A percentile compares a stretch with the other conserved stretches of the same genome.
Conservation (phyloP, 2,113 vertebrate genomes). For the Condylura cristata region DNA sequence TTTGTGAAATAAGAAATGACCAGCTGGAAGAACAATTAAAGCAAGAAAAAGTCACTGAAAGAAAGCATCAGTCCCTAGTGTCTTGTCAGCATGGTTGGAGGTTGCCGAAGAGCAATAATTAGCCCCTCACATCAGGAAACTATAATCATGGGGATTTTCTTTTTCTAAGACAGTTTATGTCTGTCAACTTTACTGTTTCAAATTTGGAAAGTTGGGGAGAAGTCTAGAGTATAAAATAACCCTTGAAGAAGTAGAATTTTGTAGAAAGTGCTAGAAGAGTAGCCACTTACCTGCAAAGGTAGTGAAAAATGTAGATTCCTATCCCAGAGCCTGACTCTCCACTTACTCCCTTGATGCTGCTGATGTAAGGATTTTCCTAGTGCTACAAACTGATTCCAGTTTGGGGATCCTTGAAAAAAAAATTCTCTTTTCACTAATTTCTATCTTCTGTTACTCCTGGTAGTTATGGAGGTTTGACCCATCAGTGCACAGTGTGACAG, state of each 20-base stretch:
- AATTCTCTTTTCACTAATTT: neutral
- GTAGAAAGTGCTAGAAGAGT: neutral
- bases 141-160: neutral
- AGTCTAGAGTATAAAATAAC: neutral
- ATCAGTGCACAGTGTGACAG: neutral
- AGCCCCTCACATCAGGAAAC: neutral
- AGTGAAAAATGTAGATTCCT: neutral
- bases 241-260: conserved; percentile 1
- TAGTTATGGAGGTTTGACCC: neutral
- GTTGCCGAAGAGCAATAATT: neutral
- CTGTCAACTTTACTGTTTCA: neutral
- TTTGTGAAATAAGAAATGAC: neutral
- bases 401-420: neutral
- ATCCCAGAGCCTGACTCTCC: neutral
- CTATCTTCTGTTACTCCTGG: neutral
- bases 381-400: neutral
- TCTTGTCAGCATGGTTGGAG: neutral
- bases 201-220: neutral
- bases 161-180: neutral
- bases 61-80: neutral
- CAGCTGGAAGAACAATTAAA: neutral
- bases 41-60: neutral
- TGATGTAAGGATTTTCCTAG: neutral
- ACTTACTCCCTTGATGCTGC: neutral
- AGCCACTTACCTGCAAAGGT: neutral